phyloP scores from a whole-genome alignment of 2,113 vertebrate species.

The Trogon melanurus region DNA sequence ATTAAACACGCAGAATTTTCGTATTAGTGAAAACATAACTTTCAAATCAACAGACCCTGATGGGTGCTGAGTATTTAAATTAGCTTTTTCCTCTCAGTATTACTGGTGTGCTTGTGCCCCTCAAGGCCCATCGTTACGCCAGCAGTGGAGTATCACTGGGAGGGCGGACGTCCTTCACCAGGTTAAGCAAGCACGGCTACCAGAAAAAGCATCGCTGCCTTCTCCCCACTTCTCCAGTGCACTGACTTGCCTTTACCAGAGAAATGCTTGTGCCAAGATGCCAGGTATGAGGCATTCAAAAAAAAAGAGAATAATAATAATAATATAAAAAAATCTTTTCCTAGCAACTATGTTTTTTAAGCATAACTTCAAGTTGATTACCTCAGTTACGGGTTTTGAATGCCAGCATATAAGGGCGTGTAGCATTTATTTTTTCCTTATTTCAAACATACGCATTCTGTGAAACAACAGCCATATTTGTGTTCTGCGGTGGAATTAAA shows the following conservation, averaged over 20 bases:
- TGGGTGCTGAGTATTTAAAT: background rate
- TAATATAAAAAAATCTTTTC: background rate
- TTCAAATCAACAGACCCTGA: background rate
- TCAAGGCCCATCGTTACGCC: background rate
- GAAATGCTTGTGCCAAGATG: background rate
- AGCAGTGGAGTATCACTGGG: background rate
- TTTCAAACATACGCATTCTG: background rate
- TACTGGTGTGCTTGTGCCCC: background rate
- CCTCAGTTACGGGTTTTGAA: background rate
- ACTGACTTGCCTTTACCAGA: background rate
- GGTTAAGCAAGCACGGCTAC: background rate
- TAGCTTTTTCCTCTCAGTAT: background rate
- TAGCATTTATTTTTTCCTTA: too few species aligned
- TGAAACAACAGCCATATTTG: background rate
- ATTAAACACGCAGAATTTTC: background rate
- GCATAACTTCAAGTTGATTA: background rate
- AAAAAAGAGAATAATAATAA: too few species aligned
- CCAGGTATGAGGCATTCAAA: background rate
- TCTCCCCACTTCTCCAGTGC: background rate
- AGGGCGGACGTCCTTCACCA: background rate
- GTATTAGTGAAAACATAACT: background rate
- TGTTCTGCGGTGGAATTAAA: background rate
- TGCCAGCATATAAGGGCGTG: background rate
- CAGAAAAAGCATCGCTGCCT: background rate
- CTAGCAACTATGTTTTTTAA: background rate